Evolutionary conservation across 37 sponge, comb jelly and placozoan species (phyloP), one percentile per base, ranked within the genome.

Genomic region (Spongia lamella): DNA sequence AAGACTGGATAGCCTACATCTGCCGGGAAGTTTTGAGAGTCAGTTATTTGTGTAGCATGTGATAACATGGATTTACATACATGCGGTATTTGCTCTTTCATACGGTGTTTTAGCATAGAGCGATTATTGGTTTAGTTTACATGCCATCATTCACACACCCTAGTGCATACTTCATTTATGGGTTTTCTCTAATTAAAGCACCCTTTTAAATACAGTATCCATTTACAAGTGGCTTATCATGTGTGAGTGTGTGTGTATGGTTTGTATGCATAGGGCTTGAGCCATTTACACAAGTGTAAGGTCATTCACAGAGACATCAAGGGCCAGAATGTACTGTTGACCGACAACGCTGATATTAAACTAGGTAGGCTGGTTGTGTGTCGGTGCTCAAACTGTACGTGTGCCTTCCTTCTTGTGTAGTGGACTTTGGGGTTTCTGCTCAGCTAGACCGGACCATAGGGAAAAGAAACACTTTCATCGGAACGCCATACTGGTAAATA

Each of bases 281-380:
- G 89, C 52, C 93, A 97, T 52, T 77, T 97, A 0, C 98, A 97
- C 83, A 86, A 93, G 75, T 82, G 89, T 73, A 97, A 94, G 56
- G 95, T 97, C 26, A 97, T 97, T 36, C 98, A 97, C 60, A 72
- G 98, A 20, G 98, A 97, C 72, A 97, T 97, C 62, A 97, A 97
- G 55, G 98, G 98, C 0, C 98, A 97, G 72, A 97, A 97, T 38
- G 95, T 97, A 15, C 80, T 97, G 26, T 77, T 97, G 20, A 94
- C 95, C 22, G 98, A 97, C 62, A 94, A 97, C 75, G 98, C 95
- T n/a, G 96, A 97, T 64, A 86, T 97, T 55, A 97, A 97, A 59
- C 68, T 97, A 20, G 95, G 93, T 92, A 64, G 36, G 20, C 3
- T 35, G 3, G 20, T 22, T 63, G 22, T 67, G 26, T 11, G 31